Evolutionary conservation across 2,797 vertebrate species (phyloP).

Genomic region (Sciurus carolinensis): DNA sequence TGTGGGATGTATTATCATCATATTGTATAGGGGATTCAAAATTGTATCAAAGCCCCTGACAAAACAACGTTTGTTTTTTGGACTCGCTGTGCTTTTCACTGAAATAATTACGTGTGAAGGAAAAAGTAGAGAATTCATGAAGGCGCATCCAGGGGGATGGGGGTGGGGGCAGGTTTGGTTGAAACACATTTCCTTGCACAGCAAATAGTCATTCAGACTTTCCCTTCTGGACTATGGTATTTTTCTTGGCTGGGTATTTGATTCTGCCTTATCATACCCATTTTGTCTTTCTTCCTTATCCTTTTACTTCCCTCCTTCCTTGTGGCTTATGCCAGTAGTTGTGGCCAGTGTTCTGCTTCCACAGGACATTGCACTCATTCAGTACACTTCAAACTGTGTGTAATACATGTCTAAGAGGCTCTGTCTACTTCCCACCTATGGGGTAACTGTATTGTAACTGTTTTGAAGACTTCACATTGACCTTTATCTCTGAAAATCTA

Average conservation of each 20-base stretch:
- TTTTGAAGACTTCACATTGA: conserved; percentile 12
- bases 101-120: conserved; percentile 28
- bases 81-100: conserved; percentile 28
- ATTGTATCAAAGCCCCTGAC: background rate
- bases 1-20: background rate
- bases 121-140: background rate
- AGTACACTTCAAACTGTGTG: background rate
- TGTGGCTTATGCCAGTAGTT: background rate
- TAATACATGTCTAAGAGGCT: background rate
- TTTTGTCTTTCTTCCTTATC: background rate
- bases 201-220: background rate
- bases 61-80: conserved; percentile 43
- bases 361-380: background rate
- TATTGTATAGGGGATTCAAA: conserved; percentile 42
- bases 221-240: background rate
- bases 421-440: background rate
- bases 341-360: background rate
- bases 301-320: background rate
- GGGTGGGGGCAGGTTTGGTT: background rate
- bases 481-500: background rate
- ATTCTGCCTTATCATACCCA: background rate
- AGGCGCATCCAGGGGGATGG: background rate
- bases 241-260: background rate
- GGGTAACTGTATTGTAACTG: background rate
- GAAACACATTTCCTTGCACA: background rate